Evolutionary conservation across 2,113 vertebrate species (phyloP).

Genomic region (Tichodroma muraria): DNA sequence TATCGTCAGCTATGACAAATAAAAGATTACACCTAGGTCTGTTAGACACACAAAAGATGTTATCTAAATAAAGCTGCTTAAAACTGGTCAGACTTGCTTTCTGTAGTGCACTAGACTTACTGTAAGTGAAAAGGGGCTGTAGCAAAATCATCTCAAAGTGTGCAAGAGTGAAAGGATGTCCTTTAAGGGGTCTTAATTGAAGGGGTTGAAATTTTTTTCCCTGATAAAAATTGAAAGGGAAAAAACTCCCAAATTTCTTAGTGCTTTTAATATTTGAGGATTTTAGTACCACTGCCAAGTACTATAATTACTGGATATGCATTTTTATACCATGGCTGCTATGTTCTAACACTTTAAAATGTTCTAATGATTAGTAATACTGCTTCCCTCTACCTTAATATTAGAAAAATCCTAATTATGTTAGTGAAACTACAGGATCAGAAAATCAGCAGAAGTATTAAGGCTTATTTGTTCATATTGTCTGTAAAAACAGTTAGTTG

Average conservation of each 20-base stretch:
- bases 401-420: constrained; percentile 11
- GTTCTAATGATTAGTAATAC: constrained; percentile 9
- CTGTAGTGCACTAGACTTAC: background rate
- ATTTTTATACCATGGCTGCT: background rate
- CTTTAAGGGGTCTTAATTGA: background rate
- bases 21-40: background rate
- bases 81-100: constrained; percentile 49
- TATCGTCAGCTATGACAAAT: background rate
- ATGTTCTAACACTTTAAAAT: background rate
- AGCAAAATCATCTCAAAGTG: background rate
- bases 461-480: background rate
- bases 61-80: constrained; percentile 32
- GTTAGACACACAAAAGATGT: constrained; percentile 16
- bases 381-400: background rate
- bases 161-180: background rate
- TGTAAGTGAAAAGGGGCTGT: background rate
- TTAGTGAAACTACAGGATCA: constrained; percentile 2
- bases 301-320: background rate
- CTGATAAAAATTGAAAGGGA: background rate
- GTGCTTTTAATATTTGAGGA: background rate
- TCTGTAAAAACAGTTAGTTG: constrained; percentile 1
- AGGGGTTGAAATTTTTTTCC: background rate
- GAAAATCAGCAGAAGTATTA: background rate
- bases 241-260: accelerated
- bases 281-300: background rate